These are phyloP conservation scores for Leucophenga maculata DNA, from an alignment of 2,888 invertebrate species.

Conservation along the genomic window DNA sequence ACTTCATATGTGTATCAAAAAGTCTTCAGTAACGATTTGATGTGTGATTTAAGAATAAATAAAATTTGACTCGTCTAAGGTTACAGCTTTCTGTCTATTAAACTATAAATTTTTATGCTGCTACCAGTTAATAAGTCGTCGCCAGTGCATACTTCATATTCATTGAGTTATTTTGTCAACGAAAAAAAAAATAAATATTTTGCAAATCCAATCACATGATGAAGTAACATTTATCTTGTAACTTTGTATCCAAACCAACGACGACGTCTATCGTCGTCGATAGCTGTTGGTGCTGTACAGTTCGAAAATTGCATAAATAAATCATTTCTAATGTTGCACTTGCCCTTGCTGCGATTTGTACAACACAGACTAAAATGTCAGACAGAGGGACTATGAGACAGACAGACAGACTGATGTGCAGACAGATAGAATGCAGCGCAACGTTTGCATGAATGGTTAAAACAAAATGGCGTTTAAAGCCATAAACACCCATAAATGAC, in stretches of 20 bases:
- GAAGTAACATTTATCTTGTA: not conserved
- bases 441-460: constrained; percentile 59
- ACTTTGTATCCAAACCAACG: not conserved
- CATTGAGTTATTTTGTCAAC: constrained; percentile 4
- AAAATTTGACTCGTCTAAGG: too few species aligned
- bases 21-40: too few species aligned
- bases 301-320: constrained; percentile 68
- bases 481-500: constrained; percentile 46
- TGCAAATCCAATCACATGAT: constrained; percentile 4
- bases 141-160: constrained; percentile 7
- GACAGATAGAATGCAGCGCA: constrained; percentile 22
- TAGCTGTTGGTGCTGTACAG: not conserved
- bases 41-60: too few species aligned
- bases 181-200: too few species aligned
- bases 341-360: constrained; percentile 66
- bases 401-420: constrained; percentile 29
- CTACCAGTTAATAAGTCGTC: constrained; percentile 3
- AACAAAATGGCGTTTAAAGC: constrained; percentile 66
- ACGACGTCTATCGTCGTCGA: not conserved
- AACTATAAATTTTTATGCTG: too few species aligned
- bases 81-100: too few species aligned
- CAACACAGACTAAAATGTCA: constrained; percentile 37
- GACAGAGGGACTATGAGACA: constrained; percentile 21
- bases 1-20: too few species aligned
- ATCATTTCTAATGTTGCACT: constrained; percentile 68